Conservation (phyloP, 2,113 vertebrate genomes). For the Hydropotes inermis region DNA sequence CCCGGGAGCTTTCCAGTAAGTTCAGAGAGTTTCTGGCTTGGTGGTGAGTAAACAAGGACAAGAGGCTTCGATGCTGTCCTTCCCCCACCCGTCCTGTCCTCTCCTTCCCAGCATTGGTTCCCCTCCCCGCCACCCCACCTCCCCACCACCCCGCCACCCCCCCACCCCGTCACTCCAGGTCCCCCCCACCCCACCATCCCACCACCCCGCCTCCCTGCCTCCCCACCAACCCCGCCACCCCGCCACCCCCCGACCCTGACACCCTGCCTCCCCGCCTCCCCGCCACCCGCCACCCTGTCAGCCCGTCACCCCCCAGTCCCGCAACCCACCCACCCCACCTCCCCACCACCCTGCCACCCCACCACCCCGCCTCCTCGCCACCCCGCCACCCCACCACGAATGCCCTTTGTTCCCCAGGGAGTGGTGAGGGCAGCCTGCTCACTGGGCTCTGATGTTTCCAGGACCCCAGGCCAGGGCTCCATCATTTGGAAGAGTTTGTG, state of each 20-base stretch:
- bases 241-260: no score
- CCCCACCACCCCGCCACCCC: no score
- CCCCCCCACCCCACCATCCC: no score
- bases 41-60: conserved; percentile 36
- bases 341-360: no score
- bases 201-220: no score
- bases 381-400: neutral
- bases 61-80: neutral
- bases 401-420: neutral
- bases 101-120: neutral
- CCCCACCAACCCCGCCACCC: neutral
- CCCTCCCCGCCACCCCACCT: neutral
- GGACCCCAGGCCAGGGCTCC: neutral
- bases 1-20: conserved; percentile 79
- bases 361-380: no score
- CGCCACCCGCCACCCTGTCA: no score
- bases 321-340: neutral
- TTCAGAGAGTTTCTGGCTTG: conserved; percentile 68
- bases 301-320: no score
- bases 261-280: neutral
- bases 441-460: neutral
- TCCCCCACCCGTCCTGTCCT: neutral
- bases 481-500: no score
- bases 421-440: no score
- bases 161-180: no score